These are phyloP conservation scores for Geococcyx californianus DNA, from an alignment of 2,113 vertebrate species.

Conservation along the genomic window DNA sequence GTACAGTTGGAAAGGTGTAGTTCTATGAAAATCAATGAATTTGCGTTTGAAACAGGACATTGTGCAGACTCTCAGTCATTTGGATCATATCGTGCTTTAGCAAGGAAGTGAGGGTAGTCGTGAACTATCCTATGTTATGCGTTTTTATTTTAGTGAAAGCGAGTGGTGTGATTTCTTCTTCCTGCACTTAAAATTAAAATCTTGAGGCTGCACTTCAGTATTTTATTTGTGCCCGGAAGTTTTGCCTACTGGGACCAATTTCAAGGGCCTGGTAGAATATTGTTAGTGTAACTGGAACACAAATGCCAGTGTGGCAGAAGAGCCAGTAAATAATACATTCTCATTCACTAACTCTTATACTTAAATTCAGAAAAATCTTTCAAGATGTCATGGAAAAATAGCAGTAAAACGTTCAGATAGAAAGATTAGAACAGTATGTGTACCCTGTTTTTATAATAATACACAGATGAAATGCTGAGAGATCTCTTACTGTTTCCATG, in stretches of 20 bases:
- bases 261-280: background rate
- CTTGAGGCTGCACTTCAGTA: background rate
- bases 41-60: background rate
- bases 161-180: background rate
- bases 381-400: conserved; percentile 29
- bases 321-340: background rate
- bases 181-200: background rate
- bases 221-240: background rate
- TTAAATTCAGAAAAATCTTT: conserved; percentile 25
- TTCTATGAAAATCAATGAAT: background rate
- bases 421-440: conserved; percentile 8
- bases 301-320: background rate
- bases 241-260: background rate
- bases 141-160: background rate
- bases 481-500: conserved; percentile 60
- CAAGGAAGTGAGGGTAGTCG: background rate
- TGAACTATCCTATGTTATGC: background rate
- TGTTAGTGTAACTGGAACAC: background rate
- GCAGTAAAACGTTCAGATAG: conserved; percentile 46
- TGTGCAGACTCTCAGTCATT: background rate
- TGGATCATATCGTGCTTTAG: background rate
- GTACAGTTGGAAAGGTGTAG: background rate
- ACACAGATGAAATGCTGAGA: conserved; percentile 55
- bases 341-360: background rate
- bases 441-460: conserved; percentile 62